Evolutionary conservation across 2,888 invertebrate genomes (phyloP).

Genomic region (Tridacna gigas): DNA sequence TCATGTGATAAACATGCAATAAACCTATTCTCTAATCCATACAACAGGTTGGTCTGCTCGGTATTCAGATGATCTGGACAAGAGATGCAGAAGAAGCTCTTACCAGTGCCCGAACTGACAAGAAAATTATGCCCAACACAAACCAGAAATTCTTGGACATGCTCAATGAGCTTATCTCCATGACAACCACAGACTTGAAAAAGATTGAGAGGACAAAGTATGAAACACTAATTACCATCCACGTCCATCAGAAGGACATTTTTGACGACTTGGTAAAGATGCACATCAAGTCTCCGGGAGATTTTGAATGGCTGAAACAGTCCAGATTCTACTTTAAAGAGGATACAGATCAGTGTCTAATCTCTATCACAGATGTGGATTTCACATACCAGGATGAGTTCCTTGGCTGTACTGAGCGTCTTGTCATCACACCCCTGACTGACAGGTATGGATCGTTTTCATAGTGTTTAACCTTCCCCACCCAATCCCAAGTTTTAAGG

Average conservation of each 20-base stretch:
- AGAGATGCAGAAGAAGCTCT: constrained; percentile 96
- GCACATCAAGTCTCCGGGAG: constrained; percentile 94
- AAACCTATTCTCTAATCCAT: no score
- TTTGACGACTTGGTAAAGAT: constrained; percentile 95
- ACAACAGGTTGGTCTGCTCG: constrained; percentile 90
- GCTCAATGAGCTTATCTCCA: constrained; percentile 96
- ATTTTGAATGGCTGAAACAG: constrained; percentile 99
- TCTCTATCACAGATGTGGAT: constrained; percentile 97
- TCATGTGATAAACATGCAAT: no score
- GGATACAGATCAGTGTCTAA: constrained; percentile 95
- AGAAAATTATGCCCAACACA: constrained; percentile 97
- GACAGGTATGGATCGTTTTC: constrained; percentile 90
- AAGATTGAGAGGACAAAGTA: constrained; percentile 97
- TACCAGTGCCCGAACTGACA: constrained; percentile 95
- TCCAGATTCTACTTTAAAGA: constrained; percentile 98
- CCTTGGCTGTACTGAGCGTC: constrained; percentile 96
- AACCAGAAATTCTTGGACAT: constrained; percentile 97
- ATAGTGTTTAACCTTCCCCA: neutral
- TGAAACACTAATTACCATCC: constrained; percentile 98
- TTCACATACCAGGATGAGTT: constrained; percentile 98
- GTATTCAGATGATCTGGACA: constrained; percentile 99
- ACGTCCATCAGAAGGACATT: constrained; percentile 98
- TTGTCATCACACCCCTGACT: constrained; percentile 98
- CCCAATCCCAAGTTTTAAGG: neutral
- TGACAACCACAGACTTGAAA: constrained; percentile 95